Conservation (phyloP, 2,113 vertebrate genomes). For the Phylloscopus whistleri region DNA sequence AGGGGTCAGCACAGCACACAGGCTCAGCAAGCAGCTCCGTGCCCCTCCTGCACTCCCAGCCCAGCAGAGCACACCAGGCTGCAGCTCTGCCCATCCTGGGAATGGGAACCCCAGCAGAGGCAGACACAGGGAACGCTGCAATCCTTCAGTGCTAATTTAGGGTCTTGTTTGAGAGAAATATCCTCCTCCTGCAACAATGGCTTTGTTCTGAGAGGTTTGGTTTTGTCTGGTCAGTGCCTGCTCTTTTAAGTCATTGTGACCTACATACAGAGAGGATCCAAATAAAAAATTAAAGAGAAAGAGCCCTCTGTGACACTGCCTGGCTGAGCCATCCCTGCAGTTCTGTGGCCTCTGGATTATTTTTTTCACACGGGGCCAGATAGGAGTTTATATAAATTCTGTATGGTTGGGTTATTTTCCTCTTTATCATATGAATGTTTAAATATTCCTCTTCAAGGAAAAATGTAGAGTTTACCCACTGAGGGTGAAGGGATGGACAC, state of each 20-base stretch:
- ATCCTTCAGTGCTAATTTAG: not conserved
- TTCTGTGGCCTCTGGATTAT: not conserved
- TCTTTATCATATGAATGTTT: not conserved
- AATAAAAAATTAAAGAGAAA: slow-evolving; percentile 55
- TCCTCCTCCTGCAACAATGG: not conserved
- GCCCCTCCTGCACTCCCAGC: not conserved
- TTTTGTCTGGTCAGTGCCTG: slow-evolving; percentile 13
- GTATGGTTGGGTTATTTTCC: not conserved
- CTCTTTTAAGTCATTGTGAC: slow-evolving; percentile 42
- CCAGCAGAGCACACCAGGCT: not conserved
- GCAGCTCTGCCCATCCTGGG: not conserved
- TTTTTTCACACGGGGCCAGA: not conserved
- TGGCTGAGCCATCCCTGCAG: not conserved
- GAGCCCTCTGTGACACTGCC: slow-evolving; percentile 12
- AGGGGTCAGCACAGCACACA: not conserved
- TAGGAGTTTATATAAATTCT: not conserved
- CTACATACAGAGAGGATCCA: slow-evolving; percentile 58
- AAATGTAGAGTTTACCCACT: not conserved
- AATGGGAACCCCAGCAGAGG: not conserved
- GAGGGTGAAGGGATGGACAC: not conserved
- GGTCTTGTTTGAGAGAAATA: not conserved
- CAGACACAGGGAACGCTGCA: not conserved
- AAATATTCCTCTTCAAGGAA: not conserved
- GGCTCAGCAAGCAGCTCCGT: not conserved
- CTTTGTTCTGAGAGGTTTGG: not conserved